Evolutionary conservation across 2,888 invertebrate genomes (phyloP).

Genomic region (Troides oblongomaculatus): DNA sequence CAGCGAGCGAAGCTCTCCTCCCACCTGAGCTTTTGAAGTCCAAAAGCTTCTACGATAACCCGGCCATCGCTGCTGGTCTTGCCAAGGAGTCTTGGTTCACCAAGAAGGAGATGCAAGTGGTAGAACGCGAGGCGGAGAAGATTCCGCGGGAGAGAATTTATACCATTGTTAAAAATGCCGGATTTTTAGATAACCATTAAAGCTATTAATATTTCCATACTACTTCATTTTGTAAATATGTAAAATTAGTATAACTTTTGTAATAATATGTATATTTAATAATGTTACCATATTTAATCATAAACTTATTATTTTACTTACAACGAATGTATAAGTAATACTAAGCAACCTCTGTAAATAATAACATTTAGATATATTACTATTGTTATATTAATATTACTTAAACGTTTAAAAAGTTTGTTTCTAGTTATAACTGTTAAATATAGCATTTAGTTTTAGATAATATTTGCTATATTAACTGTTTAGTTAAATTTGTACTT

Average conservation of each 20-base stretch:
- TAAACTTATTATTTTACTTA: background rate
- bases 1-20: constrained; percentile 85
- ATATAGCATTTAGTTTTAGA: background rate
- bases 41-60: constrained; percentile 87
- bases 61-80: constrained; percentile 84
- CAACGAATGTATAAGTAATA: background rate
- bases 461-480: background rate
- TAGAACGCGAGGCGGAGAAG: constrained; percentile 88
- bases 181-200: constrained; percentile 75
- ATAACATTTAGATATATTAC: background rate
- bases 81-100: constrained; percentile 90
- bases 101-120: constrained; percentile 88
- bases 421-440: background rate
- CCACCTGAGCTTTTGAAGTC: constrained; percentile 84
- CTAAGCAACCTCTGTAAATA: background rate
- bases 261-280: background rate
- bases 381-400: background rate
- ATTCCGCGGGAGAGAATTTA: constrained; percentile 88
- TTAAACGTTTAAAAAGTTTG: background rate
- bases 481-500: background rate
- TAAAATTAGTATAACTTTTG: background rate
- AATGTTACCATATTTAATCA: background rate
- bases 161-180: constrained; percentile 86
- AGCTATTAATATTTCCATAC: background rate
- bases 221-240: background rate